A percentile compares a stretch with the other conserved stretches of the same genome.
Conservation (phyloP, 2,888 invertebrate genomes). For the Watsonalla binaria region DNA sequence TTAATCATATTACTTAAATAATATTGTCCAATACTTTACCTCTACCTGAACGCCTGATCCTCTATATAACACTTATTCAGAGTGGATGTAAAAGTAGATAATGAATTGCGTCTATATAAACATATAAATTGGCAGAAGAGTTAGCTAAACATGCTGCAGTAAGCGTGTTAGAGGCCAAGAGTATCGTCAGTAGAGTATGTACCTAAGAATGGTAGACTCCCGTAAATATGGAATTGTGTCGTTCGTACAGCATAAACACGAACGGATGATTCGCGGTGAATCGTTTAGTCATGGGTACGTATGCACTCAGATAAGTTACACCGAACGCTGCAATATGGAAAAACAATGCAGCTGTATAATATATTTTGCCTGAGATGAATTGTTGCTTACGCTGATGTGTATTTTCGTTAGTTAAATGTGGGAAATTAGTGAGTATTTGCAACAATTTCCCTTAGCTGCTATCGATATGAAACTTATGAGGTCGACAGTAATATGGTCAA, state of each 20-base stretch:
- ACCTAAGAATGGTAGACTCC: neutral
- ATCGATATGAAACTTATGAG: too few relatives aligned
- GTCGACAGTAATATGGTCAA: too few relatives aligned
- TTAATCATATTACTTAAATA: neutral
- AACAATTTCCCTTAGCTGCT: too few relatives aligned
- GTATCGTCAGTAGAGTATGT: neutral
- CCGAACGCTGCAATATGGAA: slow-evolving; percentile 8
- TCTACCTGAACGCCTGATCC: neutral
- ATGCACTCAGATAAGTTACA: slow-evolving; percentile 2
- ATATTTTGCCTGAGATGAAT: too few relatives aligned
- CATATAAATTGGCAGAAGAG: neutral
- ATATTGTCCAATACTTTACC: too few relatives aligned
- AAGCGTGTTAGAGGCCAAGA: slow-evolving; percentile 1
- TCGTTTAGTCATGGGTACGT: neutral
- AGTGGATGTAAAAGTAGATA: neutral
- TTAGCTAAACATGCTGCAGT: slow-evolving; percentile 3
- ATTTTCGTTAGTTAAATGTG: too few relatives aligned
- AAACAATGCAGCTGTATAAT: neutral
- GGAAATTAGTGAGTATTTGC: too few relatives aligned
- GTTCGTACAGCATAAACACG: slow-evolving; percentile 7
- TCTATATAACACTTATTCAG: neutral
- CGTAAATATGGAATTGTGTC: neutral
- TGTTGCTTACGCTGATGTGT: too few relatives aligned
- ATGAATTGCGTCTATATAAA: neutral
- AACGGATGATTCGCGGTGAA: slow-evolving; percentile 16